These are phyloP conservation scores for Drosophila anceps DNA, from an alignment of 2,888 invertebrate species.

Conservation along the genomic window DNA sequence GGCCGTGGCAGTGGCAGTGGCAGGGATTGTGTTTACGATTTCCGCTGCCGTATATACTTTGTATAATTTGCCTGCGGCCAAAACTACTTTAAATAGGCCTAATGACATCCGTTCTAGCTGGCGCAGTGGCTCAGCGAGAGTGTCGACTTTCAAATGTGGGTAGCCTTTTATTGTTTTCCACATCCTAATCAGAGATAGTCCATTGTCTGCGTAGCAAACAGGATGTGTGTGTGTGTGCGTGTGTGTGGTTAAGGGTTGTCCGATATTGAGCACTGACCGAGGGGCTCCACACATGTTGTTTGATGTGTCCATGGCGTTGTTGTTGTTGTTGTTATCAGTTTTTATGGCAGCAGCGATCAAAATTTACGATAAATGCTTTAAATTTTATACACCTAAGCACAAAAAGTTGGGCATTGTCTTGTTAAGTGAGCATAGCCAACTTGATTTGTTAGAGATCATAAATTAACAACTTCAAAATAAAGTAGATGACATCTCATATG, in stretches of 20 bases:
- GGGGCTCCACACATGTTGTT: constrained; percentile 48
- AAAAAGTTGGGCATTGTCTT: constrained; percentile 58
- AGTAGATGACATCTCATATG: constrained; percentile 67
- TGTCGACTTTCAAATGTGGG: constrained; percentile 60
- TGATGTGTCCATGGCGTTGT: constrained; percentile 33
- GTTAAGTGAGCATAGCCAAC: constrained; percentile 83
- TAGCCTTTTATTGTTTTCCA: constrained; percentile 80
- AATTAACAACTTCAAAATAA: constrained; percentile 64
- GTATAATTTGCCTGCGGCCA: constrained; percentile 61
- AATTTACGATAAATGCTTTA: constrained; percentile 82
- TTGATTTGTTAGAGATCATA: constrained; percentile 83
- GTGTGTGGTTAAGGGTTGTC: constrained; percentile 71
- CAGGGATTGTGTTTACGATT: constrained; percentile 58
- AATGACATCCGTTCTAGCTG: constrained; percentile 77
- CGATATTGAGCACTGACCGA: constrained; percentile 39
- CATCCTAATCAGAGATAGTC: constrained; percentile 78
- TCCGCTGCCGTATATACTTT: constrained; percentile 33
- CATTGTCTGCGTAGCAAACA: constrained; percentile 58
- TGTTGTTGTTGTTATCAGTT: constrained; percentile 54
- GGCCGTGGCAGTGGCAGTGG: not conserved
- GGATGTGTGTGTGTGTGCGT: constrained; percentile 49
- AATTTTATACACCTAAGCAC: constrained; percentile 73
- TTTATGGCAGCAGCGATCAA: constrained; percentile 71
- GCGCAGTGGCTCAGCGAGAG: constrained; percentile 35
- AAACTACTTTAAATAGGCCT: constrained; percentile 73